A percentile compares a stretch with the other conserved stretches of the same genome.
phyloP scores from a whole-genome alignment of 2,797 vertebrate genomes.

The Podarcis lilfordi region DNA sequence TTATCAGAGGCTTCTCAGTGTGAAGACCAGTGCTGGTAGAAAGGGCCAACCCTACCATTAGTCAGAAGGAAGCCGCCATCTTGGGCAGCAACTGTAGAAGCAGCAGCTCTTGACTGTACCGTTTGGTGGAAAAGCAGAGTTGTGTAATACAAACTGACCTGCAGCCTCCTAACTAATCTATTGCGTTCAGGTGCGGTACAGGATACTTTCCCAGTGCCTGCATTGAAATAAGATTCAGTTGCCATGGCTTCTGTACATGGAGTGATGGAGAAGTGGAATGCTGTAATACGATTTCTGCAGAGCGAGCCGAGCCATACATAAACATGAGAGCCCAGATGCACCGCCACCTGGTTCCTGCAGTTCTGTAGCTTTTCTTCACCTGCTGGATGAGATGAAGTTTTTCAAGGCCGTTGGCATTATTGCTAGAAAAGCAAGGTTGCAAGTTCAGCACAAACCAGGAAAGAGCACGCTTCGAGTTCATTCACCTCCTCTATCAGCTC shows the following conservation, averaged over 20 bases:
- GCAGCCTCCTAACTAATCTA: too few species aligned
- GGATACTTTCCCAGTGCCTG: too few species aligned
- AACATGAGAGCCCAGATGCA: slow-evolving; percentile 8
- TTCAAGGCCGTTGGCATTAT: slow-evolving; percentile 51
- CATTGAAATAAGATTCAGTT: too few species aligned
- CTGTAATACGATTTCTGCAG: slow-evolving; percentile 29
- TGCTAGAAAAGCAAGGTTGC: slow-evolving; percentile 14
- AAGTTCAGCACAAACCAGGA: slow-evolving; percentile 25
- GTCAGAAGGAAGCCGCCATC: too few species aligned
- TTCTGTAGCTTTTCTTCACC: slow-evolving; percentile 40
- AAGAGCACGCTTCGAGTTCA: slow-evolving; percentile 52
- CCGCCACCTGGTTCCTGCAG: slow-evolving; percentile 31
- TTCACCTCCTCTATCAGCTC: slow-evolving; percentile 29
- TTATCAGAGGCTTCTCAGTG: background rate
- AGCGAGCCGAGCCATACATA: slow-evolving; percentile 27
- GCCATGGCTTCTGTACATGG: too few species aligned
- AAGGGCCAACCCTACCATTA: too few species aligned
- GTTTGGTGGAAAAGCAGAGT: too few species aligned
- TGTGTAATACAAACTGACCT: too few species aligned
- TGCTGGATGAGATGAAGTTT: slow-evolving; percentile 41
- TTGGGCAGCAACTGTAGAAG: too few species aligned
- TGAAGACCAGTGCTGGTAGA: background rate
- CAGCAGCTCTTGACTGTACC: too few species aligned
- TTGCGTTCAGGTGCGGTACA: too few species aligned
- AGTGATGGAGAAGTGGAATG: slow-evolving; percentile 23